These are phyloP conservation scores for Melanotus villosus DNA, from an alignment of 2,888 invertebrate genomes.

Conservation along the genomic window DNA sequence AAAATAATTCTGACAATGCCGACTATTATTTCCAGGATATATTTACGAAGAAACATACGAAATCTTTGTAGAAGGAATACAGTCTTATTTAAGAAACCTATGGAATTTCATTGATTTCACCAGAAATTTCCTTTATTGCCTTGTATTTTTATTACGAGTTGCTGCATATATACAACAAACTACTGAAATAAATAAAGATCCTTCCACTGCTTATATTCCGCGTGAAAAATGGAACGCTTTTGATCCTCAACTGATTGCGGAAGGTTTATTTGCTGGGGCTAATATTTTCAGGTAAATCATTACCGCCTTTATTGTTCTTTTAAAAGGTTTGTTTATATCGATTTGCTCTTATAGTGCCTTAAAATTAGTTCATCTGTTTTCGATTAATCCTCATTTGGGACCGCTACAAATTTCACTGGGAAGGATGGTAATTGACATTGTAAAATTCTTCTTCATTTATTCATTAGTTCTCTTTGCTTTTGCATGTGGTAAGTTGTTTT, in stretches of 20 bases:
- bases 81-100: constrained; percentile 89
- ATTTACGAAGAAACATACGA: constrained; percentile 95
- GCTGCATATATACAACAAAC: constrained; percentile 84
- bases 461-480: constrained; percentile 91
- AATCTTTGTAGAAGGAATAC: constrained; percentile 89
- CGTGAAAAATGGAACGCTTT: constrained; percentile 93
- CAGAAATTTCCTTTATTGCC: constrained; percentile 88
- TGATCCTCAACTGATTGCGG: constrained; percentile 94
- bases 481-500: constrained; percentile 83
- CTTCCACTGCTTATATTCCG: constrained; percentile 80
- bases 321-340: no score
- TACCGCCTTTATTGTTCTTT: constrained; percentile 11
- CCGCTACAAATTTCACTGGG: constrained; percentile 94
- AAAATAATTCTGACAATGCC: no score
- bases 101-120: constrained; percentile 98
- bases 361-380: constrained; percentile 93
- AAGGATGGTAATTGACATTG: constrained; percentile 90
- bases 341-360: constrained; percentile 78
- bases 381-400: constrained; percentile 93
- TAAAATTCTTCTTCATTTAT: constrained; percentile 94
- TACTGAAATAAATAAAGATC: constrained; percentile 78
- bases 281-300: constrained; percentile 85
- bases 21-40: constrained; percentile 78
- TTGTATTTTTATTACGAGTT: constrained; percentile 77
- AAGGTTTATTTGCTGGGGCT: constrained; percentile 94